Evolutionary conservation across 1,140 invertebrate genomes (phyloP), one percentile per base, ranked within the genome.

Genomic region (Zaprionus camerounensis): DNA sequence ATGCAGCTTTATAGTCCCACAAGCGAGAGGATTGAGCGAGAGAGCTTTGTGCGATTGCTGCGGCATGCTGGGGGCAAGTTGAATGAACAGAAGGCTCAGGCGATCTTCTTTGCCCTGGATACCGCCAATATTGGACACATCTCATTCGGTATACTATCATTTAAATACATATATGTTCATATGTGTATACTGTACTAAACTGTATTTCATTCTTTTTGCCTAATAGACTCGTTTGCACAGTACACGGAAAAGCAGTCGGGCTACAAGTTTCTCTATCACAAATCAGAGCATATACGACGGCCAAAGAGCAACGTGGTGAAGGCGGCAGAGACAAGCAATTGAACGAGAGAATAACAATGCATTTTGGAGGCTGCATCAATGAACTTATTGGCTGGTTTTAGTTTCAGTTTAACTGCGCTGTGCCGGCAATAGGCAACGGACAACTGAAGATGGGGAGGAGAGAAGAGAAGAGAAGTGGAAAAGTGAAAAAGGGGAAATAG

Each of bases 251-350:
- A 83, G n/a, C 65, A 69, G 13, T 57, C 77, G 0, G 76, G 46
- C 70, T 91, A 86, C 41, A 77, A 86, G 74, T 91, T 91, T 76
- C 80, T 91, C 6, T 91, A 87, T 46, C 85, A 81, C 75, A 88
- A 88, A 38, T 90, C 85, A 55, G 85, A 90, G 57, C 85, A 90
- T 31, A 90, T 88, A 79, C 57, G 84, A 64, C 38, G 84, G 11
- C 31, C 81, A 4, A 90, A 91, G 58, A 38, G 38, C 41, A 71
- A 65, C 17, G 12, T 61, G 26, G 28, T 41, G 2, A 72, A 67
- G 38, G 46, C 51, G 9, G 9, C 31, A 3, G 53, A 64, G 13
- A 36, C 64, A 11, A 17, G 57, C 57, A 82, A 86, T 22, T 81
- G 44, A 85, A 58, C 24, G 11, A 28, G 2, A 59, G 31, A 2